phyloP scores from a whole-genome alignment of 2,113 vertebrate species.

The Ceuthmochares aereus region DNA sequence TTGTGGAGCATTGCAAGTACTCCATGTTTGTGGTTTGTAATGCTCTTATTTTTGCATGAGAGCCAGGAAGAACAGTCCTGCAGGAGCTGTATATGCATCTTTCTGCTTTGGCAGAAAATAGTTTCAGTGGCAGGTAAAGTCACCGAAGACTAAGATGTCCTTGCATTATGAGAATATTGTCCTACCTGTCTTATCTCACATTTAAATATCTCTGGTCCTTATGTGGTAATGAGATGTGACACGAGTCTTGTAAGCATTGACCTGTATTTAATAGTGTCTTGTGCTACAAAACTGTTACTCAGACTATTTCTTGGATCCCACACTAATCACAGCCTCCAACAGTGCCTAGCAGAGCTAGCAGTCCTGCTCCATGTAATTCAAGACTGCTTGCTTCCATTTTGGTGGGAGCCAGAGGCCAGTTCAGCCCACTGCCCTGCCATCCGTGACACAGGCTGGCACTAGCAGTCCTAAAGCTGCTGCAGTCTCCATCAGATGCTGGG shows the following conservation, averaged over 20 bases:
- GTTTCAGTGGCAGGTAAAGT: background rate
- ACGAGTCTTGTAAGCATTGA: background rate
- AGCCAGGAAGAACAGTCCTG: background rate
- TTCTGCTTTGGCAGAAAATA: background rate
- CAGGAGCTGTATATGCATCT: background rate
- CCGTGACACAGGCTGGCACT: background rate
- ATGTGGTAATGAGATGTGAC: rapidly evolving
- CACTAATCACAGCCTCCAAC: background rate
- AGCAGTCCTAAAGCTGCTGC: background rate
- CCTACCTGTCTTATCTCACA: background rate
- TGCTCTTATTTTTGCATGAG: background rate
- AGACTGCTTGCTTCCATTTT: background rate
- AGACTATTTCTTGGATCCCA: background rate
- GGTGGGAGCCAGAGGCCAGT: background rate
- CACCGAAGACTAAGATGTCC: background rate
- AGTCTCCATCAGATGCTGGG: background rate
- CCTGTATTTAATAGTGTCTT: background rate
- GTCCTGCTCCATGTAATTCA: background rate
- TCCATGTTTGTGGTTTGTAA: background rate
- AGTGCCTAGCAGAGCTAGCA: background rate
- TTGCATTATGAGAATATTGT: background rate
- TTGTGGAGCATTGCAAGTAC: background rate
- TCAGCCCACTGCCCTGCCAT: background rate
- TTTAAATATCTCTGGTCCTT: background rate
- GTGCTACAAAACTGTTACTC: background rate